A percentile compares a stretch with the other conserved stretches of the same genome.
These are phyloP conservation scores for Halocaridina rubra DNA, from an alignment of 2,888 invertebrate genomes.

Conservation along the genomic window DNA sequence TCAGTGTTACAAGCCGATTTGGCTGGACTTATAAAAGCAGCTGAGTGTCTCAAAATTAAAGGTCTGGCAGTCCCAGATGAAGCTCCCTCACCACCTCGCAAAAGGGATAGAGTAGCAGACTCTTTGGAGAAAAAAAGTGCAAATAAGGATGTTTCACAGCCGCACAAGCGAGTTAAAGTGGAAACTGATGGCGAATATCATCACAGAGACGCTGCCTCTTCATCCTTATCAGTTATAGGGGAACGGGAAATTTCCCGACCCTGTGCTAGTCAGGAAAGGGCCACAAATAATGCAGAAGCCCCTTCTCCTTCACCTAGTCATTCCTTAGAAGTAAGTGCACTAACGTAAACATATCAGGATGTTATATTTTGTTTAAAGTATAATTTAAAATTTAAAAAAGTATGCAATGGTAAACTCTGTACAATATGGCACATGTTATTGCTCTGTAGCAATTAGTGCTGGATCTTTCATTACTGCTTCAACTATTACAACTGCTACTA, in stretches of 20 bases:
- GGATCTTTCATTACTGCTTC: not conserved
- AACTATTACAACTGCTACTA: not conserved
- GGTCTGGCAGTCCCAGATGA: slow-evolving; percentile 61
- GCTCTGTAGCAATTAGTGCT: not conserved
- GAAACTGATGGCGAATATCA: too few relatives aligned
- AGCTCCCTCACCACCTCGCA: slow-evolving; percentile 43
- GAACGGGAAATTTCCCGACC: slow-evolving; percentile 20
- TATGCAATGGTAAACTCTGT: too few relatives aligned
- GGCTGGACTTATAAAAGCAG: slow-evolving; percentile 61
- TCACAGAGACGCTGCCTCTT: too few relatives aligned
- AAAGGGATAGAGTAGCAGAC: too few relatives aligned
- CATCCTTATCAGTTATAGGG: too few relatives aligned
- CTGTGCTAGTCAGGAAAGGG: slow-evolving; percentile 31
- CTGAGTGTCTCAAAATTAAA: slow-evolving; percentile 61
- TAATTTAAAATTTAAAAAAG: too few relatives aligned
- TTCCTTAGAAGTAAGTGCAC: slow-evolving; percentile 36
- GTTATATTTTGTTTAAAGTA: not conserved
- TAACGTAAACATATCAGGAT: too few relatives aligned
- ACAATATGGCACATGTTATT: not conserved
- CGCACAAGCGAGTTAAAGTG: slow-evolving; percentile 14
- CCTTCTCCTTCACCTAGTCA: slow-evolving; percentile 46
- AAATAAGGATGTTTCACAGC: slow-evolving; percentile 38
- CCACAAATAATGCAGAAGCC: slow-evolving; percentile 15
- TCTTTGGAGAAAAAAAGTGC: slow-evolving; percentile 30
- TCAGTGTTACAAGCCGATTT: slow-evolving; percentile 60